Conservation (phyloP, 1,140 invertebrate species). For the Lepidurus couesii region DNA sequence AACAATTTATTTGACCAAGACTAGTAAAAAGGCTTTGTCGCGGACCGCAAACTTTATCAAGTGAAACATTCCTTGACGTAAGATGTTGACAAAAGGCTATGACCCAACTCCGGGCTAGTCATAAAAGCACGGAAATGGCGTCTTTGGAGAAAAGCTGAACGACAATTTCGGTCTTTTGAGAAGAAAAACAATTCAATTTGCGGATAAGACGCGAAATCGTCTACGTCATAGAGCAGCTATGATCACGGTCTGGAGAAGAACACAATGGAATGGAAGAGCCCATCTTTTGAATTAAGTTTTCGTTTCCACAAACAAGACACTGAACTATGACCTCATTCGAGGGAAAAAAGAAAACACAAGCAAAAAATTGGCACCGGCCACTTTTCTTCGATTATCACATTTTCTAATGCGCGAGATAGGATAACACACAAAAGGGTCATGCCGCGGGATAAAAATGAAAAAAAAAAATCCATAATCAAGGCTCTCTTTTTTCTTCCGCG, state of each 20-base stretch:
- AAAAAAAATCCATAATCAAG: background rate
- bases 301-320: too few species aligned
- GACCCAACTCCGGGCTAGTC: background rate
- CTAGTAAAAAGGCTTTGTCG: background rate
- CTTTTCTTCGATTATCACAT: background rate
- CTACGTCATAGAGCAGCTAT: background rate
- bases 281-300: too few species aligned
- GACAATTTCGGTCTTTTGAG: background rate
- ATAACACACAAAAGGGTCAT: background rate
- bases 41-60: background rate
- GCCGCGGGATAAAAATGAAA: background rate
- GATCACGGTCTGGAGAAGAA: background rate
- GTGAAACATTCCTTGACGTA: background rate
- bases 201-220: background rate
- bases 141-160: background rate
- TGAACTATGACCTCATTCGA: too few species aligned
- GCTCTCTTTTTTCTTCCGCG: background rate
- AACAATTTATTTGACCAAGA: too few species aligned
- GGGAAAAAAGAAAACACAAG: too few species aligned
- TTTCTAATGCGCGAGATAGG: background rate
- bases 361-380: too few species aligned
- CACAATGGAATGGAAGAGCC: background rate
- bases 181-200: constrained; percentile 13
- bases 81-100: background rate
- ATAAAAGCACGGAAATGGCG: background rate